Conservation (phyloP, 2,797 vertebrate species). For the Enteromius afrohamiltoni region DNA sequence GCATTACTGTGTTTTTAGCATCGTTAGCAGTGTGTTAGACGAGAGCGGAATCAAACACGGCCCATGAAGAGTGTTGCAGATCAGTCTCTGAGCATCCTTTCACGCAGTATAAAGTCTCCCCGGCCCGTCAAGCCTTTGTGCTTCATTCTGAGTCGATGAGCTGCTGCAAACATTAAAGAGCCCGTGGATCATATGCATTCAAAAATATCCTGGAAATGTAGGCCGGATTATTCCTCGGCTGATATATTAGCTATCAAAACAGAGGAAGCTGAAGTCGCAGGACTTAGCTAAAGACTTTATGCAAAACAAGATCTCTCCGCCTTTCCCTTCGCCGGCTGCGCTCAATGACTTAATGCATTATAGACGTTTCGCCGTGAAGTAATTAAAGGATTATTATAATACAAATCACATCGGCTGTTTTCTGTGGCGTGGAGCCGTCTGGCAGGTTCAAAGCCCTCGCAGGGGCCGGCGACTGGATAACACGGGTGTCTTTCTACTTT, state of each 20-base stretch:
- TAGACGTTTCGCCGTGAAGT: constrained; percentile 78
- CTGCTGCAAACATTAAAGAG: constrained; percentile 54
- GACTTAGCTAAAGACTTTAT: constrained; percentile 81
- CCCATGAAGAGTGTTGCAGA: background rate
- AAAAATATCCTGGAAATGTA: constrained; percentile 71
- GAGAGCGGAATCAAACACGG: background rate
- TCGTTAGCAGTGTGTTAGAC: background rate
- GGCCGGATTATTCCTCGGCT: constrained; percentile 74
- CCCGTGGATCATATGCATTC: constrained; percentile 55
- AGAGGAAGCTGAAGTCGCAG: constrained; percentile 65
- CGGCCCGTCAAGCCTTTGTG: constrained; percentile 30
- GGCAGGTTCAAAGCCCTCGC: constrained; percentile 65
- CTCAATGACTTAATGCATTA: constrained; percentile 80
- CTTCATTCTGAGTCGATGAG: constrained; percentile 50
- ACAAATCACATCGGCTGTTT: constrained; percentile 75
- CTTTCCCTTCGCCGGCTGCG: constrained; percentile 77
- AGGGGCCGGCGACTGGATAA: constrained; percentile 59
- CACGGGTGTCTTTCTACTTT: constrained; percentile 41
- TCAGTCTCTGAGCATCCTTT: constrained; percentile 33
- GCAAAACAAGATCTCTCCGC: constrained; percentile 78
- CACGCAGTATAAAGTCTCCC: constrained; percentile 48
- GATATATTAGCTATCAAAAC: constrained; percentile 76
- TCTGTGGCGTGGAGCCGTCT: constrained; percentile 70
- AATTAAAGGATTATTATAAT: constrained; percentile 83
- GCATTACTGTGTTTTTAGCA: background rate